Evolutionary conservation across 2,888 invertebrate species (phyloP).

Genomic region (Drosophila koepferae): DNA sequence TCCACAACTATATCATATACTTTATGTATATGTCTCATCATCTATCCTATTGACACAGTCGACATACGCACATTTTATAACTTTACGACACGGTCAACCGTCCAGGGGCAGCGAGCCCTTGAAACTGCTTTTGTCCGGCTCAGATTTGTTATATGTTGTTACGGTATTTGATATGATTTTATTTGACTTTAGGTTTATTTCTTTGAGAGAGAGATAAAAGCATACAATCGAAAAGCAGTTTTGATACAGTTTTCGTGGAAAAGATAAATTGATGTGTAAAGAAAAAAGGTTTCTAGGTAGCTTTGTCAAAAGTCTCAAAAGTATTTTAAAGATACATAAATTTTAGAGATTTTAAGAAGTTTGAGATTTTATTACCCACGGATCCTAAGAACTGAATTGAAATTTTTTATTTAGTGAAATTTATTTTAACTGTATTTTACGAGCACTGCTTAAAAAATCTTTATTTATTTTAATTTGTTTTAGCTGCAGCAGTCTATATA

Average conservation of each 20-base stretch:
- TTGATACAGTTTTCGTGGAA: constrained; percentile 12
- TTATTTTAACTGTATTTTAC: background rate
- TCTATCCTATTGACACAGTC: constrained; percentile 41
- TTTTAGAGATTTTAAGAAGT: background rate
- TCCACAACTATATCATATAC: constrained; percentile 2
- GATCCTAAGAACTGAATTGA: background rate
- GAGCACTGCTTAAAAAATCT: background rate
- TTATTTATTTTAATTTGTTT: background rate
- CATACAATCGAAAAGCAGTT: constrained; percentile 21
- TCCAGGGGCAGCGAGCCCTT: constrained; percentile 8
- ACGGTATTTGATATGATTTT: constrained; percentile 9
- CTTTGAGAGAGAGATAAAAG: background rate
- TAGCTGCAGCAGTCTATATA: background rate
- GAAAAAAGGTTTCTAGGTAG: constrained; percentile 1
- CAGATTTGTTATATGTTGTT: constrained; percentile 11
- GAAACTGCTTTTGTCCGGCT: constrained; percentile 23
- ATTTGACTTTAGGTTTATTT: background rate
- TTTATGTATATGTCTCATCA: constrained; percentile 18
- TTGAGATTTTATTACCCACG: background rate
- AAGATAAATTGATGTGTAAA: background rate
- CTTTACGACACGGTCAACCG: constrained; percentile 28
- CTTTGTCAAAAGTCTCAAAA: background rate
- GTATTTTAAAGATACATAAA: background rate
- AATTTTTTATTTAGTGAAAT: background rate
- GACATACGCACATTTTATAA: constrained; percentile 7